phyloP scores from a whole-genome alignment of 2,888 invertebrate species.

The Phengaris alcon region DNA sequence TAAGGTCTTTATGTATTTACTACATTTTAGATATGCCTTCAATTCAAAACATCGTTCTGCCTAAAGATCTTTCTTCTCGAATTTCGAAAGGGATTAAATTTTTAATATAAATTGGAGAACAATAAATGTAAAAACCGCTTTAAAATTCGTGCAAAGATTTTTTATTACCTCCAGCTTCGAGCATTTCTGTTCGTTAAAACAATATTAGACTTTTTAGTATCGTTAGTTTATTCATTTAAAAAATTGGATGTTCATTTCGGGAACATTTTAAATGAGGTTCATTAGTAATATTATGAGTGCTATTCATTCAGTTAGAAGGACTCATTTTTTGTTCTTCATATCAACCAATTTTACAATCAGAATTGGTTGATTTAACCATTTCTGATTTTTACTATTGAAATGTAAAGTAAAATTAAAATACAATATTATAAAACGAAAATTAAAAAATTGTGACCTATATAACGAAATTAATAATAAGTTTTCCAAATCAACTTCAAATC shows the following conservation, averaged over 20 bases:
- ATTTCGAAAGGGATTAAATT: neutral
- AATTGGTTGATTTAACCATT: too few species aligned
- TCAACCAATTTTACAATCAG: too few species aligned
- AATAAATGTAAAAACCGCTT: conserved; percentile 14
- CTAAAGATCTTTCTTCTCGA: neutral
- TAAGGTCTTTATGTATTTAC: too few species aligned
- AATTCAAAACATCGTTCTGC: neutral
- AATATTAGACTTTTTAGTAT: conserved; percentile 13
- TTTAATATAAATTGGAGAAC: conserved; percentile 17
- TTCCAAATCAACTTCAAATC: too few species aligned
- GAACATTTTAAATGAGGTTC: neutral
- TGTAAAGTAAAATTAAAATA: too few species aligned
- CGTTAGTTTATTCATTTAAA: neutral
- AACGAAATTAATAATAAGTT: too few species aligned
- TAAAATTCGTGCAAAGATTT: conserved; percentile 21
- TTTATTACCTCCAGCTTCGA: conserved; percentile 3
- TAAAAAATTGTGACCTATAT: too few species aligned
- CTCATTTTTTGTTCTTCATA: neutral
- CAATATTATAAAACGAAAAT: too few species aligned
- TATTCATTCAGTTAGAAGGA: neutral
- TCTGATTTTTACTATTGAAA: too few species aligned
- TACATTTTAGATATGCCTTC: too few species aligned
- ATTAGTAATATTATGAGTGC: neutral
- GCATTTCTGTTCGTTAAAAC: conserved; percentile 4
- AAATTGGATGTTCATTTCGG: neutral